Percentiles rank a stretch among this genome's conserved stretches.
phyloP scores from a whole-genome alignment of 35 echinoderm and acorn worm species.

The Anneissia japonica region DNA sequence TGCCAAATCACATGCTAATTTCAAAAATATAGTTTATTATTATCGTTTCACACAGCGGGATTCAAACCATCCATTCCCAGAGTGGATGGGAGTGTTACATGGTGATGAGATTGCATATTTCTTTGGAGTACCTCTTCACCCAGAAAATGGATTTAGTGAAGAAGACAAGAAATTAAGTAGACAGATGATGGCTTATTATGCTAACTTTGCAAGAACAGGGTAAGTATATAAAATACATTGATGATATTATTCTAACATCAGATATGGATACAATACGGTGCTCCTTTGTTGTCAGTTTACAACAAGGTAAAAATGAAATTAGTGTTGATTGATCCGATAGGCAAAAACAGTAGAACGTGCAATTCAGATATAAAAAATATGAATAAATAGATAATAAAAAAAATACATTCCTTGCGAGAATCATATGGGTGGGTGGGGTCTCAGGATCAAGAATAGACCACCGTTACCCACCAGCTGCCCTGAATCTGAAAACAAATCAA shows the following conservation, averaged over 20 bases:
- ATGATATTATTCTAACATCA: neutral
- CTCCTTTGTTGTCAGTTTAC: too few species aligned
- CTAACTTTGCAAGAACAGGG: slow-evolving; percentile 93
- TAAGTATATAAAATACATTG: slow-evolving; percentile 31
- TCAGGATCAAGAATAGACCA: too few species aligned
- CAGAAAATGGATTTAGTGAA: slow-evolving; percentile 36
- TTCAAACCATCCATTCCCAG: slow-evolving; percentile 64
- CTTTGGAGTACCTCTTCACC: slow-evolving; percentile 72
- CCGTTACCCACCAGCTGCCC: too few species aligned
- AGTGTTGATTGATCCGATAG: too few species aligned
- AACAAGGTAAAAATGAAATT: too few species aligned
- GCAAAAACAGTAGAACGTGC: neutral
- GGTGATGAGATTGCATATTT: slow-evolving; percentile 88
- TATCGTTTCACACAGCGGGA: slow-evolving; percentile 75
- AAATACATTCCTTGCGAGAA: too few species aligned
- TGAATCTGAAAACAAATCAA: too few species aligned
- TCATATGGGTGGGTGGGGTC: too few species aligned
- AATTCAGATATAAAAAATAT: neutral
- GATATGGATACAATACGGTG: neutral
- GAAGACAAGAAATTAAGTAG: slow-evolving; percentile 60
- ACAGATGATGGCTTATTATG: slow-evolving; percentile 86
- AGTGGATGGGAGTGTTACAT: slow-evolving; percentile 97
- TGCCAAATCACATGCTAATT: slow-evolving; percentile 44
- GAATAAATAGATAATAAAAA: too few species aligned
- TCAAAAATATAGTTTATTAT: slow-evolving; percentile 57